Base-by-base conservation (phyloP, 2,888 invertebrate genomes). In the Asteroscopus sphinx region DNA sequence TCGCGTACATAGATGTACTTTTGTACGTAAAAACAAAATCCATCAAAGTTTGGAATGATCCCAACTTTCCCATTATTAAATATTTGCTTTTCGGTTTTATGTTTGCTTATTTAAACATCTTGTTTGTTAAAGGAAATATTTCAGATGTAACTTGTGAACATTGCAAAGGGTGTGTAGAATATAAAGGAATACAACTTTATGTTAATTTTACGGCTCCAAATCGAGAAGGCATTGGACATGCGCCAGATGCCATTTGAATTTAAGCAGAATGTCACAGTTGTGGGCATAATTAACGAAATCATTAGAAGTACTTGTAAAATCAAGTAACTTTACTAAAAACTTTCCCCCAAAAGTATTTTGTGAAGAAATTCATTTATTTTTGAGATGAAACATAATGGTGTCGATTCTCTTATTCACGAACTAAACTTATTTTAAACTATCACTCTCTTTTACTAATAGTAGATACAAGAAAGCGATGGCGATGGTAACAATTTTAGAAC, bases 1-100 rank as follows among this genome's bases (percentile, higher is more conserved):
- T 21, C 12, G 33, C 45, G 52, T n/a, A 2, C 16, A n/a, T 15
- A 30, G 11, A 28, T 49, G 28, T 41, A 47, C 17, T 32, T 37
- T 13, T 45, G 25, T 37, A 42, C 5, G 25, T 48, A 32, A 28
- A 30, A 48, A 72, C 49, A 40, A 67, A 65, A 61, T 48, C 46
- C 49, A 61, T 61, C 46, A 67, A 60, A 60, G 30, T 53, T 66
- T 56, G 49, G 70, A 63, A 64, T 69, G 33, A 37, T 26, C 30
- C 66, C 47, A 57, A 69, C 57, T 69, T 63, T 63, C 13, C 33
- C 42, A 62, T 68, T 65, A 68, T 62, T 53, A 41, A 37, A 54
- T 54, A 68, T 51, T 61, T 37, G 21, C 26, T 48, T 35, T 60
- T 48, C 45, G 15, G 40, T 16, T 17, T 21, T 44, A 25, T 9